phyloP scores from a whole-genome alignment of 2,113 vertebrate species.

The Pavo muticus region DNA sequence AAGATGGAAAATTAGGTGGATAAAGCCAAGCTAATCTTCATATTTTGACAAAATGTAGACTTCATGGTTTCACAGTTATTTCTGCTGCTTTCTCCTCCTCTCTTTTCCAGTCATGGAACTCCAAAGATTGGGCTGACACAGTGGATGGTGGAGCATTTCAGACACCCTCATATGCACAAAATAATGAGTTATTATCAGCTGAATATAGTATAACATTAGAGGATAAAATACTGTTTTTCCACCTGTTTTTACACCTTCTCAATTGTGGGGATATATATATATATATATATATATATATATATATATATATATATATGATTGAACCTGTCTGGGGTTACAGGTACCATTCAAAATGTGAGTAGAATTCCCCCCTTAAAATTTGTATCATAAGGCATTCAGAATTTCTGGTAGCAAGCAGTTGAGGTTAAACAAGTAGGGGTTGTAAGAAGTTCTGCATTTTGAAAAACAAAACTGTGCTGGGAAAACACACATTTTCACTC shows the following conservation, averaged over 20 bases:
- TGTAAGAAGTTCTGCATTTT: neutral
- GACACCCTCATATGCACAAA: rapidly evolving
- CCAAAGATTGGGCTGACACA: neutral
- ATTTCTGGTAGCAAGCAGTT: neutral
- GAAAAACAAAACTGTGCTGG: neutral
- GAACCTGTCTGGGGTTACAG: neutral
- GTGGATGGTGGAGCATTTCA: neutral
- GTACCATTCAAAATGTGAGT: neutral
- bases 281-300: neutral
- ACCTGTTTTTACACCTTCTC: neutral
- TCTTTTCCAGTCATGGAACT: neutral
- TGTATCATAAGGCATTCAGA: neutral
- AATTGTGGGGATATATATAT: neutral
- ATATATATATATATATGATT: neutral
- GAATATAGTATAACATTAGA: neutral
- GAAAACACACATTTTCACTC: neutral
- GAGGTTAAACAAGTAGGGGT: neutral
- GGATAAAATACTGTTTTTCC: neutral
- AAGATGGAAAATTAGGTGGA: neutral
- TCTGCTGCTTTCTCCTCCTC: neutral
- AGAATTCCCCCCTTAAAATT: neutral
- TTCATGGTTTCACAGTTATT: neutral
- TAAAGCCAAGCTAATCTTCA: neutral
- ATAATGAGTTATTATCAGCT: neutral
- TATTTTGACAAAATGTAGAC: neutral